phyloP scores from a whole-genome alignment of 2,113 vertebrate species.

The Urocitellus parryii region DNA sequence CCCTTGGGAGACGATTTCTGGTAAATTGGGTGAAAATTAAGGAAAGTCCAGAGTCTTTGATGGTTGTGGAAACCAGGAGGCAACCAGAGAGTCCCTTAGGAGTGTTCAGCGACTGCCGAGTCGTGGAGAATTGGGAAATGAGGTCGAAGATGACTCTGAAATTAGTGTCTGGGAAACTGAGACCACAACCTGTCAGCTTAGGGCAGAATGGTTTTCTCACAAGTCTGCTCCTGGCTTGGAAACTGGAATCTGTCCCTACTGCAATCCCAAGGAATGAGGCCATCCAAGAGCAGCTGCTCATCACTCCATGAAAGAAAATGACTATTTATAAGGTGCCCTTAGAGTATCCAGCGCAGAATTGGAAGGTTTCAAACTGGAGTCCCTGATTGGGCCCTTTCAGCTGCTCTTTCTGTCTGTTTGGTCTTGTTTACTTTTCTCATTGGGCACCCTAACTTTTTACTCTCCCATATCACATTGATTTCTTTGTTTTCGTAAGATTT shows the following conservation, averaged over 20 bases:
- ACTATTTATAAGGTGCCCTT: neutral
- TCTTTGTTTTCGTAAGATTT: slow-evolving; percentile 21
- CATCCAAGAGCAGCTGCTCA: neutral
- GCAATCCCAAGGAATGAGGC: neutral
- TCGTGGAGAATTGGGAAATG: neutral
- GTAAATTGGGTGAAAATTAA: neutral
- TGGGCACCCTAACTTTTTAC: neutral
- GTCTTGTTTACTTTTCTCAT: neutral
- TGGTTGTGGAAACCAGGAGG: neutral
- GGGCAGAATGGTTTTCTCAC: neutral
- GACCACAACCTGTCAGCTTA: neutral
- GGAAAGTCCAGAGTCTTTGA: too few species aligned
- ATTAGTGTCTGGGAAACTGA: neutral
- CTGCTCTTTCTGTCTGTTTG: neutral
- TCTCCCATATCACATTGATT: neutral
- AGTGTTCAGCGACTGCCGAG: neutral
- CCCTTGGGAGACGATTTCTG: neutral
- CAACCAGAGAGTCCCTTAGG: neutral
- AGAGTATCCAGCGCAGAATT: neutral
- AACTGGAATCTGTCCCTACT: neutral
- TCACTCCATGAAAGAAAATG: neutral
- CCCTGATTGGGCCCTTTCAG: neutral
- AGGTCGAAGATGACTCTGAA: neutral
- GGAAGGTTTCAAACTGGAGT: neutral
- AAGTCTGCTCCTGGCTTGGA: neutral